These are phyloP conservation scores for Odontamblyopus lacepedii DNA, from an alignment of 2,797 vertebrate species.

Conservation along the genomic window DNA sequence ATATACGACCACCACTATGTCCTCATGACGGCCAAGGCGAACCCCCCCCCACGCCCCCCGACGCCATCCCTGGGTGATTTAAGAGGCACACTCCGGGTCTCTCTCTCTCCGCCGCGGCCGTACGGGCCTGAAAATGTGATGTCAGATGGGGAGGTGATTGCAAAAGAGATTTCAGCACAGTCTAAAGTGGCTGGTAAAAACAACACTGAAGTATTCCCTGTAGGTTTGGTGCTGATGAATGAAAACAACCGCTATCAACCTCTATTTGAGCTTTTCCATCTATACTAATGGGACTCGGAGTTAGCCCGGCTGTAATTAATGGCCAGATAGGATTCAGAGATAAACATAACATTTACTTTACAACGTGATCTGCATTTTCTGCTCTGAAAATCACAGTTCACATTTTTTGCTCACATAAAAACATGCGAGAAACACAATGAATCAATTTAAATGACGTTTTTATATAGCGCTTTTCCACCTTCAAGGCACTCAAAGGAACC, in stretches of 20 bases:
- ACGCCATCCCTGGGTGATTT: conserved; percentile 61
- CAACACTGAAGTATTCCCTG: conserved; percentile 7
- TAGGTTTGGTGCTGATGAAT: conserved; percentile 16
- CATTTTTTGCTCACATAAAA: background rate
- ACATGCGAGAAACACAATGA: background rate
- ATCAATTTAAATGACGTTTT: background rate
- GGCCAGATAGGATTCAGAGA: conserved; percentile 1
- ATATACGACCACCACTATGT: conserved; percentile 66
- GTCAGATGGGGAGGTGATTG: conserved; percentile 60
- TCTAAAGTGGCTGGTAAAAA: conserved; percentile 48
- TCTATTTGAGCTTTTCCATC: conserved; percentile 7
- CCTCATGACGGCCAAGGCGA: conserved; percentile 49
- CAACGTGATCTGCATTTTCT: background rate
- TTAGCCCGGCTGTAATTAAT: background rate
- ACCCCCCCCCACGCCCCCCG: conserved; percentile 13
- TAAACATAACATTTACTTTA: background rate
- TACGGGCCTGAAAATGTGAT: conserved; percentile 24
- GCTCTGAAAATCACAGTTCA: background rate
- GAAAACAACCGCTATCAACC: conserved; percentile 3
- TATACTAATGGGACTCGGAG: too few relatives aligned
- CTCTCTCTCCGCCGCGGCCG: conserved; percentile 39
- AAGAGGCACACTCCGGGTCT: conserved; percentile 42
- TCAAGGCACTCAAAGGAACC: too few relatives aligned
- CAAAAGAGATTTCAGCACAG: conserved; percentile 67
- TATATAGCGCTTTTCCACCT: too few relatives aligned